Percentiles rank a stretch among this genome's conserved stretches.
phyloP scores from a whole-genome alignment of 2,797 vertebrate genomes.

The Iguana delicatissima region DNA sequence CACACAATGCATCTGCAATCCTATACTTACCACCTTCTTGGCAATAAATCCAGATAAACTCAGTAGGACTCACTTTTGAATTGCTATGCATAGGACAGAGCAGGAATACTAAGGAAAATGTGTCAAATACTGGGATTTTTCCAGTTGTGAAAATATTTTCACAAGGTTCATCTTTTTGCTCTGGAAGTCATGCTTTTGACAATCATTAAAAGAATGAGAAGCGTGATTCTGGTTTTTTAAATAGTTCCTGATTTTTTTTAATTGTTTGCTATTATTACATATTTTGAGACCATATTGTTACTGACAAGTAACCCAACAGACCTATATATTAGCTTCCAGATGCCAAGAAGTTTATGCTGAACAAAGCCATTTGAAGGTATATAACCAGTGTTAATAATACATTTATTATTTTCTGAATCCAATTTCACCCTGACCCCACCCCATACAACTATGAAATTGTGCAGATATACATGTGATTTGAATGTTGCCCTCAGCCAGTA shows the following conservation, averaged over 20 bases:
- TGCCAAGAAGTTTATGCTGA: too few species aligned
- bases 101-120: too few species aligned
- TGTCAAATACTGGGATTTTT: background rate
- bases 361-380: too few species aligned
- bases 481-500: too few species aligned
- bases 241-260: background rate
- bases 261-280: background rate
- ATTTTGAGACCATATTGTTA: too few species aligned
- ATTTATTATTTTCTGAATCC: too few species aligned
- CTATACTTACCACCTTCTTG: background rate
- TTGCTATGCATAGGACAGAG: background rate
- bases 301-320: too few species aligned
- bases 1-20: background rate
- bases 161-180: background rate
- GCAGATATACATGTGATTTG: too few species aligned
- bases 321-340: too few species aligned
- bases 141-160: background rate
- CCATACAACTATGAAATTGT: too few species aligned
- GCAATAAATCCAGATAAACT: background rate
- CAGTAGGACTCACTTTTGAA: background rate
- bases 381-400: too few species aligned
- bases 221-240: background rate
- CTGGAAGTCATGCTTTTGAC: background rate
- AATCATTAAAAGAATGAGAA: background rate
- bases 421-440: too few species aligned